Base-by-base conservation (phyloP, 2,888 invertebrate species). In the Camponotus fellah region DNA sequence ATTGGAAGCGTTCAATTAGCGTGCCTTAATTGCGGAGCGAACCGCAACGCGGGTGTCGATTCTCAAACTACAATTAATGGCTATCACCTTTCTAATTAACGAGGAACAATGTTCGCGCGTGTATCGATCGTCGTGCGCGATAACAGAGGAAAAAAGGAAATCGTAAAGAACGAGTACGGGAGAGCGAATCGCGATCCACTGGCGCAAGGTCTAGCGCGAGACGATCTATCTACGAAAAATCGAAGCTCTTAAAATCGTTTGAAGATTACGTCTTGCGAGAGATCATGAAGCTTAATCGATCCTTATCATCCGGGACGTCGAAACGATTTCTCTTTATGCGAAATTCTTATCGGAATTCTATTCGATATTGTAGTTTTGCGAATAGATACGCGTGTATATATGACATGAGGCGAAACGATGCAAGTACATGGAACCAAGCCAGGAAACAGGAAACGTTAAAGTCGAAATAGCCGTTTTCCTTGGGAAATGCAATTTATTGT, bases 1-100 rank as follows among this genome's bases (percentile, higher is more conserved):
- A 93, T 93, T 93, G 94, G 92, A 91, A 92, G 89, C 91, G 92
- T 93, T 93, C 93, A 93, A 94, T 93, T 94, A 94, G 90, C 91
- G 92, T 91, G 88, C 90, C 90, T 94, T 92, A 93, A 93, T 93
- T 93, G 92, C 88, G 85, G 85, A 90, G 88, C 87, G 90, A 92
- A 91, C 90, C 90, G 85, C 91, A 89, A 87, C 88, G 87, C 84
- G 88, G 88, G 77, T 85, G 86, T 88, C 85, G 90, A 92, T 92
- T 92, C 91, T 93, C 92, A 89, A 92, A 91, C 91, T 91, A 92
- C 92, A 92, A 92, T 93, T 93, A 93, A 92, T 92, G 91, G 90
- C 90, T 91, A 92, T 93, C 92, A 91, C 91, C 91, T 92, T 92
- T 92, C 92, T 93, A 94, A 93, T 94, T 93, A 93, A 92, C 92